These are phyloP conservation scores for Corythaixoides concolor DNA, from an alignment of 2,113 vertebrate species.

Conservation along the genomic window DNA sequence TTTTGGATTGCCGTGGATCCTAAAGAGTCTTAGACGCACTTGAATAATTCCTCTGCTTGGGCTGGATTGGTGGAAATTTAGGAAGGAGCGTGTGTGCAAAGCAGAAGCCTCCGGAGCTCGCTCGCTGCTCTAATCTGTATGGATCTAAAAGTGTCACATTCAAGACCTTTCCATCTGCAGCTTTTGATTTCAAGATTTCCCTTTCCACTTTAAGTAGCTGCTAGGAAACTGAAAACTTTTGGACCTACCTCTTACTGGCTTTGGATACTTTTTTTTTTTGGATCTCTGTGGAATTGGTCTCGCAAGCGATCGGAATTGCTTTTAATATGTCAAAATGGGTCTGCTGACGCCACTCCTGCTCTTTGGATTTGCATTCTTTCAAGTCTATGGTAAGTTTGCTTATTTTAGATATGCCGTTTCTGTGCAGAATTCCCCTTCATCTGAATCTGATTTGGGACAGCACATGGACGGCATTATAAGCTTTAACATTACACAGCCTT, in stretches of 20 bases:
- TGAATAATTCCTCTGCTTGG: constrained; percentile 58
- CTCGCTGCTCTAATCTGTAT: constrained; percentile 48
- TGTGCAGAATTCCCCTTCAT: constrained; percentile 15
- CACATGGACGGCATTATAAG: constrained; percentile 57
- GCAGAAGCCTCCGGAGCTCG: constrained; percentile 46
- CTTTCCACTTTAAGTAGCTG: constrained; percentile 63
- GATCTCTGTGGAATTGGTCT: constrained; percentile 80
- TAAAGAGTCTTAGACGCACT: constrained; percentile 62
- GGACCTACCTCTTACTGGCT: constrained; percentile 79
- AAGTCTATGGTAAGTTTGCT: constrained; percentile 89
- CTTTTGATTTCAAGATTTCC: constrained; percentile 44
- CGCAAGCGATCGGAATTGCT: constrained; percentile 80
- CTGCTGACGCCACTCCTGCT: constrained; percentile 89
- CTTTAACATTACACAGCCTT: constrained; percentile 5
- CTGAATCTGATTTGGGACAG: constrained; percentile 26
- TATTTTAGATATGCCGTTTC: constrained; percentile 19
- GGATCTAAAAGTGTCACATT: constrained; percentile 66
- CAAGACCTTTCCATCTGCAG: constrained; percentile 50
- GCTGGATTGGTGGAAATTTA: constrained; percentile 72
- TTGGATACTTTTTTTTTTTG: constrained; percentile 68
- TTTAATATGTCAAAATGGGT: constrained; percentile 95
- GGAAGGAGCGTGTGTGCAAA: constrained; percentile 65
- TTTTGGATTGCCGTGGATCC: constrained; percentile 71
- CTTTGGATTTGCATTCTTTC: constrained; percentile 89
- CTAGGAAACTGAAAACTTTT: constrained; percentile 75